Percentiles rank a stretch among this genome's conserved stretches.
Conservation (phyloP, 2,888 invertebrate species). For the Scrobipalpa atriplicella region DNA sequence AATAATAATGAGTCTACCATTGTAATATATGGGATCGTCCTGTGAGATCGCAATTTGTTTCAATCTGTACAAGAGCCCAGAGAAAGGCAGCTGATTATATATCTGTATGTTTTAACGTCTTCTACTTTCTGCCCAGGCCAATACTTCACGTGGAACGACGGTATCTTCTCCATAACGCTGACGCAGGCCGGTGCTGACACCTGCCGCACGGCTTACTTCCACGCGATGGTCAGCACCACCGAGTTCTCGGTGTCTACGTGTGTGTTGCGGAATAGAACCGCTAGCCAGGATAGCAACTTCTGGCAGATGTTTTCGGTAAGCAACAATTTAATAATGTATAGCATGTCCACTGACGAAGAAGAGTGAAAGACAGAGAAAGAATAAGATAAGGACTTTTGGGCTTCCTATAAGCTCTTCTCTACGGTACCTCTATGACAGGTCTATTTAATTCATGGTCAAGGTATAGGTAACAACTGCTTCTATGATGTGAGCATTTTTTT, state of each 20-base stretch:
- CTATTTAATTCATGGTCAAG: no score
- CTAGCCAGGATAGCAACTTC: constrained; percentile 48
- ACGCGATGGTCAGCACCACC: constrained; percentile 88
- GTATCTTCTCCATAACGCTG: constrained; percentile 88
- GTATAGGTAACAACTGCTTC: no score
- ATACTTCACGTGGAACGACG: constrained; percentile 91
- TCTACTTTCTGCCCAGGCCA: constrained; percentile 67
- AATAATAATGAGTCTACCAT: no score
- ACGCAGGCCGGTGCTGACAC: constrained; percentile 77
- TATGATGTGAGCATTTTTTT: no score
- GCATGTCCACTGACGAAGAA: no score
- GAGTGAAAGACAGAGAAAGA: background rate
- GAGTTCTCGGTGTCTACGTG: constrained; percentile 88
- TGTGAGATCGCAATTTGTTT: no score
- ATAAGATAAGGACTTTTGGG: no score
- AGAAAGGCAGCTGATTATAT: no score
- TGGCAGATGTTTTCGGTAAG: constrained; percentile 55
- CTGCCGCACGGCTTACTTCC: constrained; percentile 87
- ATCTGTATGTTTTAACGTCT: background rate
- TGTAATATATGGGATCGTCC: no score
- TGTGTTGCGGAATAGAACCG: constrained; percentile 73
- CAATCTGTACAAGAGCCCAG: no score
- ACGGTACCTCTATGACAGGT: no score
- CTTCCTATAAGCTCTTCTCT: no score
- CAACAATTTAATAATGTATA: background rate